phyloP scores from a whole-genome alignment of 2,888 invertebrate genomes.

The Caradrina kadenii region DNA sequence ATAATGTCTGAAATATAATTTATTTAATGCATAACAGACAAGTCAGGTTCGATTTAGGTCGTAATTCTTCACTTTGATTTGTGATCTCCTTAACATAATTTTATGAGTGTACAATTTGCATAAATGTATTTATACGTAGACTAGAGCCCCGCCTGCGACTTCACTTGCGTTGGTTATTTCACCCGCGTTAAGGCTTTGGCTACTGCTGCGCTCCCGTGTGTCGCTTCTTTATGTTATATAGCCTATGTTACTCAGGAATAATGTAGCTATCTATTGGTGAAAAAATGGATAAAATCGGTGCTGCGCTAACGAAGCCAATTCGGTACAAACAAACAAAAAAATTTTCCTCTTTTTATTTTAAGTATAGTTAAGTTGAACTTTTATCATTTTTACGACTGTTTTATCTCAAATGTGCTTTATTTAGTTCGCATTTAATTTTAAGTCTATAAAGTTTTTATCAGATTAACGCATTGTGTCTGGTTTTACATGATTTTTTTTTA shows the following conservation, averaged over 20 bases:
- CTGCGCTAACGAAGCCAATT: too few species aligned
- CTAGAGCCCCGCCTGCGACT: too few species aligned
- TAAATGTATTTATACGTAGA: too few species aligned
- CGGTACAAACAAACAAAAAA: too few species aligned
- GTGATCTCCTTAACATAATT: constrained; percentile 63
- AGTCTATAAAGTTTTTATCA: constrained; percentile 50
- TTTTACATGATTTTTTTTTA: constrained; percentile 27
- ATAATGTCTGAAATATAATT: constrained; percentile 58
- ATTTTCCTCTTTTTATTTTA: too few species aligned
- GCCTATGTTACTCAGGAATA: too few species aligned
- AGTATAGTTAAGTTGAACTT: constrained; percentile 27
- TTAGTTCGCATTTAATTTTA: constrained; percentile 34
- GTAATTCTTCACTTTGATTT: constrained; percentile 59
- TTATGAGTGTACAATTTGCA: constrained; percentile 63
- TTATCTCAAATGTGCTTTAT: constrained; percentile 44
- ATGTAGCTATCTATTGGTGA: too few species aligned
- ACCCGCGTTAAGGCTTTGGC: too few species aligned
- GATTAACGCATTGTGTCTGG: constrained; percentile 42
- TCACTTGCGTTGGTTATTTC: too few species aligned
- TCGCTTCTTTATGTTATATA: too few species aligned
- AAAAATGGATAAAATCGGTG: too few species aligned
- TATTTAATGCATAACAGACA: constrained; percentile 58
- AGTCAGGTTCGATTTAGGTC: constrained; percentile 35
- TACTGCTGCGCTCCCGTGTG: too few species aligned
- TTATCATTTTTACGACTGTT: constrained; percentile 49